Evolutionary conservation across 2,113 vertebrate species (phyloP), one percentile per base, ranked within the genome.

Genomic region (Hippocampus barbouri): DNA sequence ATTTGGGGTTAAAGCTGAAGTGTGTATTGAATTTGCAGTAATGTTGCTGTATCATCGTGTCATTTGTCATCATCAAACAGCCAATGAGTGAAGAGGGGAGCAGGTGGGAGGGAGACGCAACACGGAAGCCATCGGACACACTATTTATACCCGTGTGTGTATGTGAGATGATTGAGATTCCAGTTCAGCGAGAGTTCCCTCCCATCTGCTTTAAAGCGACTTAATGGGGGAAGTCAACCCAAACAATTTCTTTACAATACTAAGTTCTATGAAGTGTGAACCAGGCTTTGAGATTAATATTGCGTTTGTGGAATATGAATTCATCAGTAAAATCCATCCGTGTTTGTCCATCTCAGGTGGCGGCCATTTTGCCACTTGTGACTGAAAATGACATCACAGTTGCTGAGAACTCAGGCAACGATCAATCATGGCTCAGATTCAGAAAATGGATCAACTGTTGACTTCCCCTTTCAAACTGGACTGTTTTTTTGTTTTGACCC

Each of bases 1-100:
- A 85, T 81, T 80, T 68, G 75, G 60, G 73, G 21, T 84, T 78
- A 73, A 75, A 74, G 79, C 73, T 72, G 68, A 75, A 76, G 66
- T 30, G 76, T 45, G 72, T 79, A 77, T 76, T 77, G 75, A 78
- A 80, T 82, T 81, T 78, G 73, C 74, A 65, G 77, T 45, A 54
- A 81, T 75, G 77, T 21, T 72, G 76, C 83, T 70, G 65, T 66
- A 81, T 83, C 70, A 65, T 72, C 71, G 38, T 30, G 54, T 76
- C 43, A 68, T 80, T 85, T 43, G 78, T 81, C 80, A 77, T 65
- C 68, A 75, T 79, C 72, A 84, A 78, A 67, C 68, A 76, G 81
- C 86, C 74, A 79, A 85, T 83, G 77, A 80, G 57, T 0, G 12
- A 65, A 66, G 68, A 76, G 71, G 18, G 16, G 53, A 43, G 65